phyloP scores from a whole-genome alignment of 2,888 invertebrate species.

The Caenorhabditis zanzibari region DNA sequence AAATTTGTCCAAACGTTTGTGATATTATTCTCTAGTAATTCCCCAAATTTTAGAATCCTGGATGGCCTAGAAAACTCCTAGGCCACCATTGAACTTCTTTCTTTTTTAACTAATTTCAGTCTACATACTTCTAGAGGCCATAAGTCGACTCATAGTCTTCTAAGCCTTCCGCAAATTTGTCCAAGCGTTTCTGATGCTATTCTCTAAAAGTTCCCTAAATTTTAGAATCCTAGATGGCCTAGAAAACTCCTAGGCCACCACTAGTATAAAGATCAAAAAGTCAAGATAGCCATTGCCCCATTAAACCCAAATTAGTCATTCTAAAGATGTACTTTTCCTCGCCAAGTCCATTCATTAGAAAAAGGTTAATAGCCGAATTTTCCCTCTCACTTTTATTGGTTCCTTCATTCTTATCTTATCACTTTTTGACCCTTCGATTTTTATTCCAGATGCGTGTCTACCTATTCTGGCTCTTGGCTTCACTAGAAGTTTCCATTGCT shows the following conservation, averaged over 20 bases:
- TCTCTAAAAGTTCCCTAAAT: neutral
- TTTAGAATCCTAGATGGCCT: no score
- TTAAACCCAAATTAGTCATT: conserved; percentile 22
- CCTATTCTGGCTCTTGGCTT: neutral
- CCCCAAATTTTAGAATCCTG: no score
- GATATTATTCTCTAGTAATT: no score
- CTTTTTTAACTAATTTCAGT: no score
- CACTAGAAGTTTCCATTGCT: neutral
- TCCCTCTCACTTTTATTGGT: neutral
- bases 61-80: no score
- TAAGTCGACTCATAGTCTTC: no score
- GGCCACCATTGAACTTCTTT: no score
- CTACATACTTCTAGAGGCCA: no score
- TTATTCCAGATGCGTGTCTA: neutral
- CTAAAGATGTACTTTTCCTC: conserved; percentile 45
- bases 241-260: neutral
- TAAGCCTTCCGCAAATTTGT: no score
- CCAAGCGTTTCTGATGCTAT: no score
- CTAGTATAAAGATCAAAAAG: conserved; percentile 36
- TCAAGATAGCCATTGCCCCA: neutral
- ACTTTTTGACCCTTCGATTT: neutral
- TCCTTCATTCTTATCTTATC: conserved; percentile 15
- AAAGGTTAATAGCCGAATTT: conserved; percentile 29
- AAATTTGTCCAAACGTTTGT: no score
- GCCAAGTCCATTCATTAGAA: neutral